Evolutionary conservation across 1,140 invertebrate genomes (phyloP), one percentile per base, ranked within the genome.

Genomic region (Dolichoris vasculosae): DNA sequence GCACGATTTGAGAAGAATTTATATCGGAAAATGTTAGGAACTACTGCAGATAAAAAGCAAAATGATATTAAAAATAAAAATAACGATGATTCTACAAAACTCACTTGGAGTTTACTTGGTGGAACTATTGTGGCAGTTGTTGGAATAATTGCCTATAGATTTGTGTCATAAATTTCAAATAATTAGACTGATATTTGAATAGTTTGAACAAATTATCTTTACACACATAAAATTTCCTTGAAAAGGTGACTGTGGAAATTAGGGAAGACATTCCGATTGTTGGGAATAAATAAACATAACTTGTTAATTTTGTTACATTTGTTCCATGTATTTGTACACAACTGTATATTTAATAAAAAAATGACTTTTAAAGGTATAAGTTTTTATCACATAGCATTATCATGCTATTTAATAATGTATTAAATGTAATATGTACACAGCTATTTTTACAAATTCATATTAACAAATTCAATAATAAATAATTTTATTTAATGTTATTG

Each of bases 21-120:
- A 78, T 96, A 96, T 89, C 94, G 95, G 84, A 95, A 95, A 90
- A 96, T 96, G 95, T 89, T 96, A 43, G 95, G 95, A 35, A 90
- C 88, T 13, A 9, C 51, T 55, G 15, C 51, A 26, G 87, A 89
- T 73, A 84, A 86, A 30, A 92, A 90, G 7, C 55, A 79, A 23
- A 81, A 88, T 51, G 48, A 71, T 64, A 64, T 17, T 8, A 91
- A 90, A 13, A 71, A 55, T 8, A 69, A 87, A 38, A 48, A 38
- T 51, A 75, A 77, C 23, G 82, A 85, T 85, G 89, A 84, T 63
- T 83, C 87, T 13, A 86, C 86, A 11, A 89, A 89, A 35, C 51
- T 92, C 20, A 86, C 90, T 0, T 94, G 91, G 92, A 91, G 90
- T 85, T 79, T 93, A 17, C 84, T 93, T 48, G 92, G 93, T 76